A percentile compares a stretch with the other conserved stretches of the same genome.
Conservation (phyloP, 2,797 vertebrate genomes). For the Pipistrellus kuhlii region DNA sequence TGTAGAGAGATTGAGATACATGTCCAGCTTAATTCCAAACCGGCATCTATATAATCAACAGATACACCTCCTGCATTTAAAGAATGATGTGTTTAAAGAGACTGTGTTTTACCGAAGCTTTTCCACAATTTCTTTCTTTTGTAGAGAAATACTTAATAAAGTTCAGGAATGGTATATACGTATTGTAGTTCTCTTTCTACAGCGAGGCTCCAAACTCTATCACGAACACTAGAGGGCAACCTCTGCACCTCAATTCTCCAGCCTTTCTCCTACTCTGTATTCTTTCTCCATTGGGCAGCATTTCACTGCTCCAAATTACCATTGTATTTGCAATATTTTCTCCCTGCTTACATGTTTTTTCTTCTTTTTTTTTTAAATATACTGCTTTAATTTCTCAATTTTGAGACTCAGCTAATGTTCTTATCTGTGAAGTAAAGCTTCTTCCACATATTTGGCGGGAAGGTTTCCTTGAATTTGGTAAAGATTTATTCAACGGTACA, state of each 20-base stretch:
- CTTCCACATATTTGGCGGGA: constrained; percentile 92
- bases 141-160: constrained; percentile 95
- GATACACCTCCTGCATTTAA: constrained; percentile 84
- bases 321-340: constrained; percentile 93
- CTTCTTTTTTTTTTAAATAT: constrained; percentile 90
- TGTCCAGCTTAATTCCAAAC: constrained; percentile 94
- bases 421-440: constrained; percentile 92
- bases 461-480: constrained; percentile 87
- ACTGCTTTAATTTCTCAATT: constrained; percentile 94
- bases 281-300: constrained; percentile 93
- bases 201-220: constrained; percentile 93
- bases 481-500: constrained; percentile 21
- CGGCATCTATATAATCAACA: constrained; percentile 92
- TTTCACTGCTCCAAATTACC: constrained; percentile 93
- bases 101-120: constrained; percentile 92
- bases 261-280: constrained; percentile 90
- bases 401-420: constrained; percentile 94
- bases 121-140: constrained; percentile 95
- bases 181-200: constrained; percentile 93
- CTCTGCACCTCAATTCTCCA: constrained; percentile 93
- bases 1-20: constrained; percentile 94
- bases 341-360: constrained; percentile 92
- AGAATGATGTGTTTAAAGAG: constrained; percentile 67
- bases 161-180: constrained; percentile 94
- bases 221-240: constrained; percentile 92